Evolutionary conservation across 2,888 invertebrate genomes (phyloP), one percentile per base, ranked within the genome.

Genomic region (Pseudanteris insignis): DNA sequence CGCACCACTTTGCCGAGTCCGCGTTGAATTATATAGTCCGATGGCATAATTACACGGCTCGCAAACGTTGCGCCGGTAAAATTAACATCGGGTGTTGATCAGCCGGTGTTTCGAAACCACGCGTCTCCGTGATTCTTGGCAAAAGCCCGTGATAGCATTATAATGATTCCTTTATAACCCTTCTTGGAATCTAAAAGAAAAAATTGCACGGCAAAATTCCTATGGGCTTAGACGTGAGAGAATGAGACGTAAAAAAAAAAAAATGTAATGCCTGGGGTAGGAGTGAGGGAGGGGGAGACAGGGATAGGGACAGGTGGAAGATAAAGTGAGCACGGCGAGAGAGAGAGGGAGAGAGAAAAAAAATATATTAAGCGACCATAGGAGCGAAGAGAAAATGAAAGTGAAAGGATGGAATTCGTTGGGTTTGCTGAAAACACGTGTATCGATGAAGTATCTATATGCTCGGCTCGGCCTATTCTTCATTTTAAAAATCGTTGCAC

Each of bases 131-230:
- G 34, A 34, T 34, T 24, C 21, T 12, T 53, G 13, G 51, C 37
- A 36, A 37, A n/a, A 24, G 36, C 25, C 43, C 30, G n/a, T 44
- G 53, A 53, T 53, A 43, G 53, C 43, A 44, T 37, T 44, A 44
- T 53, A 53, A 53, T 44, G 43, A 53, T 30, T 53, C 44, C 44
- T 26, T 44, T 26, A 44, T 43, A 15, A 11, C 12, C 18, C 18
- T 18, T 18, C 18, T 18, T 18, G 18, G 18, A 18, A 18, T 18
- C 18, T 18, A 18, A 18, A 9, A 9, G 25, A n/a, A n/a, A n/a
- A n/a, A n/a, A n/a, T n/a, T n/a, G n/a, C n/a, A n/a, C n/a, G n/a
- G n/a, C n/a, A n/a, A n/a, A n/a, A n/a, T n/a, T n/a, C n/a, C n/a
- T n/a, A n/a, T n/a, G n/a, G n/a, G n/a, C n/a, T n/a, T n/a, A n/a